These are phyloP conservation scores for Echiichthys vipera DNA, from an alignment of 2,797 vertebrate species.

Conservation along the genomic window DNA sequence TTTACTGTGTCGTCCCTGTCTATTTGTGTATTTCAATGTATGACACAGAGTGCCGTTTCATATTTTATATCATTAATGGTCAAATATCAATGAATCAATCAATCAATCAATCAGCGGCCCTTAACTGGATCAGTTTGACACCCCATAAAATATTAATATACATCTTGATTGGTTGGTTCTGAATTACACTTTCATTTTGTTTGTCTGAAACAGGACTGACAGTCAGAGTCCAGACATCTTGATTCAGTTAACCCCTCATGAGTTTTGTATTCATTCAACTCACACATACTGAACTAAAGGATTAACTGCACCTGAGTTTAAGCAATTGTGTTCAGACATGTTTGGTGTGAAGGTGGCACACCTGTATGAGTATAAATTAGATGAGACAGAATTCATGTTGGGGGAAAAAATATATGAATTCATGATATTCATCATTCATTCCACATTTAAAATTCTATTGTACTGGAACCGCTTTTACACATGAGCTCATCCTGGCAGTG, in stretches of 20 bases:
- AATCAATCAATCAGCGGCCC: too few species aligned
- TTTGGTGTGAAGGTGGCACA: background rate
- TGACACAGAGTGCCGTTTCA: too few species aligned
- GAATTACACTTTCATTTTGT: background rate
- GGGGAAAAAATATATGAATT: slow-evolving; percentile 17
- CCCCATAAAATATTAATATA: too few species aligned
- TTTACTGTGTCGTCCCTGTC: too few species aligned
- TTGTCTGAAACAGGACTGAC: background rate
- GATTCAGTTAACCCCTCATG: background rate
- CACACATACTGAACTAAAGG: background rate
- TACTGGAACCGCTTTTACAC: slow-evolving; percentile 1
- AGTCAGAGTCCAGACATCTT: slow-evolving; percentile 11
- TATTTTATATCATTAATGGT: too few species aligned
- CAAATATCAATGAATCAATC: too few species aligned
- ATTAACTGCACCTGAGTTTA: background rate
- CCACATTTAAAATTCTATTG: slow-evolving; percentile 20
- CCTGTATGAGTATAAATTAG: background rate
- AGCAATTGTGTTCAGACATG: background rate
- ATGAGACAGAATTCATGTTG: background rate
- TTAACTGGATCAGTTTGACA: too few species aligned
- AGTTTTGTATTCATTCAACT: background rate
- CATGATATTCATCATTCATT: slow-evolving; percentile 20
- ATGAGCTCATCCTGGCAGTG: slow-evolving; percentile 59
- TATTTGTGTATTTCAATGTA: too few species aligned
- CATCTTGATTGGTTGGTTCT: background rate